Base-by-base conservation (phyloP, 2,797 vertebrate genomes). In the Enteromius anoplus region DNA sequence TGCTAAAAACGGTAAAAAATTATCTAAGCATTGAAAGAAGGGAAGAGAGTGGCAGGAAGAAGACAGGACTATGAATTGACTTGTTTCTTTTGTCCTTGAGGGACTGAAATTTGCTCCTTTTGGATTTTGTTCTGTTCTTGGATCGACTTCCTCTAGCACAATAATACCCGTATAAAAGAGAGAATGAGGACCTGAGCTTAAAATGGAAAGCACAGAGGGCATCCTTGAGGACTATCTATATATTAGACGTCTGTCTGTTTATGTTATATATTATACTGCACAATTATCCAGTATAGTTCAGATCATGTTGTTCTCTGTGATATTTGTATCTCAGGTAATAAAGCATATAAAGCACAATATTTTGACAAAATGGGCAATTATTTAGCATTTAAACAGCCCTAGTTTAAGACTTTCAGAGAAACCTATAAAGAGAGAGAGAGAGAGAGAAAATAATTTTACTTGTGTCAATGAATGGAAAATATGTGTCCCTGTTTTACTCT, bases 11-110 rank as follows among this genome's bases (percentile, higher is more conserved):
- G 21, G 1, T 23, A 19, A 45, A 78, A 62, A 64, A 6, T 5
- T 5, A 47, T 47, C 11, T 29, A 32, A 42, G 37, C 34, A 42
- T 26, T 21, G 10, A 49, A 66, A 32, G 7, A 11, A 65, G 49
- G 23, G 42, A 47, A 47, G 7, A 29, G 19, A 65, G 29, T 62
- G 75, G 65, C 40, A 62, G 68, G 62, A 70, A 55, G 29, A 26
- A 85, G 47, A 71, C 29, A 45, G 82, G 49, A 45, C 55, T 70
- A 65, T 84, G 40, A 78, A 55, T 72, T 70, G 42, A 40, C 45
- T 75, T 80, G 45, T 58, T 83, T 55, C 4, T 4, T 60, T 37
- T 60, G 65, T 82, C 75, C 75, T 86, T 80, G 47, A 62, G 47
- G 49, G 65, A 68, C 70, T 77, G 26, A 82, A 66, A 71, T 51